A percentile compares a stretch with the other conserved stretches of the same genome.
These are phyloP conservation scores for Drosophila grimshawi DNA, from an alignment of 1,140 invertebrate genomes.

Conservation along the genomic window DNA sequence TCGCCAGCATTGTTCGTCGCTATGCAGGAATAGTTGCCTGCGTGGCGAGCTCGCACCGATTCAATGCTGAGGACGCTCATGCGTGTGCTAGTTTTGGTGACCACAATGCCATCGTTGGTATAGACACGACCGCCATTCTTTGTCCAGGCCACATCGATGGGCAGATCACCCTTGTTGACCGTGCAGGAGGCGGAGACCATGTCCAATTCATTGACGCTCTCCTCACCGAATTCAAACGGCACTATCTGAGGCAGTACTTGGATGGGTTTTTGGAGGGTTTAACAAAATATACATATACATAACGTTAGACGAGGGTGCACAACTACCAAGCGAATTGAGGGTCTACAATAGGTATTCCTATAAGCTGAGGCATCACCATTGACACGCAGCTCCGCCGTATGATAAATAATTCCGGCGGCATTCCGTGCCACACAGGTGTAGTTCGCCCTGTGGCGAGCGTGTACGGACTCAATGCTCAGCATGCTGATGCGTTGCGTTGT, in stretches of 20 bases:
- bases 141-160: conserved; percentile 91
- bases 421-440: conserved; percentile 92
- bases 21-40: conserved; percentile 89
- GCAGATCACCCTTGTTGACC: conserved; percentile 93
- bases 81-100: conserved; percentile 87
- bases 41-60: conserved; percentile 87
- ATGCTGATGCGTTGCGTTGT: conserved; percentile 89
- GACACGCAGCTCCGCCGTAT: conserved; percentile 88
- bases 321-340: conserved; percentile 33
- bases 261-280: conserved; percentile 10
- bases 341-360: conserved; percentile 1
- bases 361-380: conserved; percentile 85
- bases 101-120: conserved; percentile 85
- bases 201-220: conserved; percentile 89
- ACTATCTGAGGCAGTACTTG: conserved; percentile 88
- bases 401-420: conserved; percentile 89
- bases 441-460: conserved; percentile 88
- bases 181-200: conserved; percentile 90
- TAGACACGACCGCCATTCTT: conserved; percentile 83
- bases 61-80: conserved; percentile 89
- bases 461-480: conserved; percentile 88
- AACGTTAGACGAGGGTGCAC: conserved; percentile 17
- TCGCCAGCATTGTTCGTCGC: conserved; percentile 91
- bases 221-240: conserved; percentile 89
- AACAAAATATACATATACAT: conserved; percentile 30